Percentiles rank a stretch among this genome's conserved stretches.
Conservation (phyloP, 2,888 invertebrate genomes). For the Drosophila algonquin region DNA sequence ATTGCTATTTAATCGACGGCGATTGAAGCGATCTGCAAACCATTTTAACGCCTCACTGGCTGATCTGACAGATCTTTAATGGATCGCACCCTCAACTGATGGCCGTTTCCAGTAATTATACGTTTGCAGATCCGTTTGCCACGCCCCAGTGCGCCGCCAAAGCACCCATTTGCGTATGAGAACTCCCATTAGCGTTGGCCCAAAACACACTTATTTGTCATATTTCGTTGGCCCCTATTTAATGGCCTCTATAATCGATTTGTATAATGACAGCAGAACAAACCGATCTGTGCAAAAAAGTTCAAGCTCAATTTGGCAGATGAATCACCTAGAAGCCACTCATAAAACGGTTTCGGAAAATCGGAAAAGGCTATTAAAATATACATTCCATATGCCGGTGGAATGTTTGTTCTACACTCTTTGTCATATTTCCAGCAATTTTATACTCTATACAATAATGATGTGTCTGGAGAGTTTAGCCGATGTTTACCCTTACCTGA, state of each 20-base stretch:
- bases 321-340: slow-evolving; percentile 35
- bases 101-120: background rate
- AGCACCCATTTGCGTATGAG: slow-evolving; percentile 34
- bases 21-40: slow-evolving; percentile 16
- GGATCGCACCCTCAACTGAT: slow-evolving; percentile 10
- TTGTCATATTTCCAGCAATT: background rate
- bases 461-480: too few relatives aligned
- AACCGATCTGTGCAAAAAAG: slow-evolving; percentile 30
- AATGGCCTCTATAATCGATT: slow-evolving; percentile 20
- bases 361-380: background rate
- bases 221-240: background rate
- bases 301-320: slow-evolving; percentile 42
- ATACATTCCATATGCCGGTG: background rate
- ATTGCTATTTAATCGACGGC: slow-evolving; percentile 54
- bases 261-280: slow-evolving; percentile 13
- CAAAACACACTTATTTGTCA: slow-evolving; percentile 6
- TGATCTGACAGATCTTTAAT: slow-evolving; percentile 10
- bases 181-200: slow-evolving; percentile 30
- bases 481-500: background rate
- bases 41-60: slow-evolving; percentile 49
- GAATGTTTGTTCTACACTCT: background rate
- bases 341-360: slow-evolving; percentile 15
- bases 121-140: background rate
- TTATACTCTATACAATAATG: background rate
- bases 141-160: slow-evolving; percentile 45